Base-by-base conservation (phyloP, 2,888 invertebrate genomes). In the Pammene fasciana region DNA sequence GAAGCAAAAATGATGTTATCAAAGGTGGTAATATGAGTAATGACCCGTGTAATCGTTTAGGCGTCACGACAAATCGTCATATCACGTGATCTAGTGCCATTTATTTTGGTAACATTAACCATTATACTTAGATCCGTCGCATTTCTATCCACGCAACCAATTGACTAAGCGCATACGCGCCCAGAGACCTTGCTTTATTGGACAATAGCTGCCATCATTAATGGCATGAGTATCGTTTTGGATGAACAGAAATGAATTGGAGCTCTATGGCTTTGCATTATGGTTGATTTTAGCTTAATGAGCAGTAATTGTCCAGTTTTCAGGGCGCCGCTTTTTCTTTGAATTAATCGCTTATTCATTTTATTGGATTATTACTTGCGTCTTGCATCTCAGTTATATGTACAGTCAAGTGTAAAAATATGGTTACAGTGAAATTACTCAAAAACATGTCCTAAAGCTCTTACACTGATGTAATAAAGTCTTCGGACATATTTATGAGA, bases 1-100 rank as follows among this genome's bases (percentile, higher is more conserved):
- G 82, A 82, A 79, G 80, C 80, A 78, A 79, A 83, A 85, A 87
- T 85, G 85, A 89, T 87, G 86, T 84, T 89, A 90, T 89, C 89
- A 84, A 79, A 89, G 88, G 90, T 90, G 90, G 86, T 86, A 88
- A 90, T 87, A 90, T 90, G 88, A 91, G 86, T 88, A 90, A 90
- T 89, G 90, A 88, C 82, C 81, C 86, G 77, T 79, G 76, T 89
- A 89, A 90, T 90, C 87, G 88, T 81, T 86, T 83, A 83, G 82
- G 82, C 86, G 86, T 85, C 84, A 86, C 85, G 88, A 90, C 90
- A 90, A 90, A 90, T 90, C 83, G 86, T 82, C 83, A 75, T 77
- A 88, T 90, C 87, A 88, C 90, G 90, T 90, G 90, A 88, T 83
- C 79, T 72, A 75, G 72, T 76, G 79, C 82, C 86, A 90, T 91